Evolutionary conservation across 2,113 vertebrate genomes (phyloP).

Genomic region (Pteropus alecto): DNA sequence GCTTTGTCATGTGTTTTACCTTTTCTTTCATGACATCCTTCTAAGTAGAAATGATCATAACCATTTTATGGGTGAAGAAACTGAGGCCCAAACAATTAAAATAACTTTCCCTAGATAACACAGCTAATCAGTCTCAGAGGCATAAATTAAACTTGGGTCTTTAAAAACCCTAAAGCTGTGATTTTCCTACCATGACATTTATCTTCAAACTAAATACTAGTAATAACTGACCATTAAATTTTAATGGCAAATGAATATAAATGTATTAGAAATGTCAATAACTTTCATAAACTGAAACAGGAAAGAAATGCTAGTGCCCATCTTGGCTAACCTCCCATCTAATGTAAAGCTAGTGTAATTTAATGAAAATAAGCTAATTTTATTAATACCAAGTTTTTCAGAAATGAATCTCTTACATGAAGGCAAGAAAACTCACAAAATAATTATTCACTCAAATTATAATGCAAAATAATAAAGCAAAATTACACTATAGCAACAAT

Average conservation of each 20-base stretch:
- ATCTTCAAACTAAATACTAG: background rate
- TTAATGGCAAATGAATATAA: background rate
- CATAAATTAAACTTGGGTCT: background rate
- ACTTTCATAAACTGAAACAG: background rate
- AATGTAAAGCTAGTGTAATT: background rate
- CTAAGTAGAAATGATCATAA: background rate
- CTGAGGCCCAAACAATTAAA: background rate
- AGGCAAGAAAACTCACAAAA: background rate
- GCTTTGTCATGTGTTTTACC: background rate
- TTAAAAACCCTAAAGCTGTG: background rate
- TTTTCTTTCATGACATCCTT: background rate
- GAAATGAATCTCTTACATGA: background rate
- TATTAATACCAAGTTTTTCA: background rate
- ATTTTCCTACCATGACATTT: background rate
- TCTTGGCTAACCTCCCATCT: background rate
- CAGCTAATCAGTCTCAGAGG: background rate
- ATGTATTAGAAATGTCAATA: background rate
- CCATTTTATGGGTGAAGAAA: background rate
- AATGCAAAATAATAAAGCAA: background rate
- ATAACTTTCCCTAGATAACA: background rate
- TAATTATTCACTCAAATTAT: background rate
- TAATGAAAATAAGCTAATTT: background rate
- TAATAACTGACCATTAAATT: background rate
- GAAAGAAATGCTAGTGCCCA: background rate
- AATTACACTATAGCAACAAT: background rate